Evolutionary conservation across 2,113 vertebrate species (phyloP).

Genomic region (Eubucco bourcierii): DNA sequence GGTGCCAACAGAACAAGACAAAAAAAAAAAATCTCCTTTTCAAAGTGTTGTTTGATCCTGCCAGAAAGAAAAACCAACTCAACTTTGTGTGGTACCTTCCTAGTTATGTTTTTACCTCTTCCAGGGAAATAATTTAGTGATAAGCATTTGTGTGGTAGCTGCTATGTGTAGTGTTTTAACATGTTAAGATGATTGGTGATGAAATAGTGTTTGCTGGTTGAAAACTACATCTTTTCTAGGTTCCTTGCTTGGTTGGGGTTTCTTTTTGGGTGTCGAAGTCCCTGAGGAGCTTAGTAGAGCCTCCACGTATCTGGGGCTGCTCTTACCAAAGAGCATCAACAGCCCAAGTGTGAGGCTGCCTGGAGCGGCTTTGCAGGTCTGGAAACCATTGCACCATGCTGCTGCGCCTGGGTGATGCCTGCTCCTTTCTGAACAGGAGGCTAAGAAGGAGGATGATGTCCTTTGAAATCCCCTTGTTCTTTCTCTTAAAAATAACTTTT

Average conservation of each 20-base stretch:
- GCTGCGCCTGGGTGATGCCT: not conserved
- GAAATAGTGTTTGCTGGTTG: not conserved
- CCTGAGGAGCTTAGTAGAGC: not conserved
- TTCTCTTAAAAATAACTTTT: not conserved
- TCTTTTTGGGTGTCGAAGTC: not conserved
- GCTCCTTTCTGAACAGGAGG: not conserved
- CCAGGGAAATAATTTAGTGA: not conserved
- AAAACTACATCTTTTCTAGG: not conserved
- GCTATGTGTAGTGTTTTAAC: not conserved
- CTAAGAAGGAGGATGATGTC: fast-evolving
- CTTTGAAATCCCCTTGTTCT: not conserved
- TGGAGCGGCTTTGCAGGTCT: not conserved
- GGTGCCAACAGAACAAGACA: not conserved
- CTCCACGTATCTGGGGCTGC: fast-evolving
- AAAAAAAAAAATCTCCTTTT: not conserved
- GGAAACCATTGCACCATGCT: fast-evolving
- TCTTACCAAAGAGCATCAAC: not conserved
- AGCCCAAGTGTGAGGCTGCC: not conserved
- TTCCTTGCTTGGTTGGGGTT: fast-evolving
- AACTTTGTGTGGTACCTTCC: fast-evolving
- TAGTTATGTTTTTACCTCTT: not conserved
- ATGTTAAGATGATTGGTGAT: not conserved
- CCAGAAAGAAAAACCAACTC: not conserved
- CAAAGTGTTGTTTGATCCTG: not conserved
- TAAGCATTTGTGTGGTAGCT: not conserved